Evolutionary conservation across 2,113 vertebrate genomes (phyloP).

Genomic region (Calypte anna): DNA sequence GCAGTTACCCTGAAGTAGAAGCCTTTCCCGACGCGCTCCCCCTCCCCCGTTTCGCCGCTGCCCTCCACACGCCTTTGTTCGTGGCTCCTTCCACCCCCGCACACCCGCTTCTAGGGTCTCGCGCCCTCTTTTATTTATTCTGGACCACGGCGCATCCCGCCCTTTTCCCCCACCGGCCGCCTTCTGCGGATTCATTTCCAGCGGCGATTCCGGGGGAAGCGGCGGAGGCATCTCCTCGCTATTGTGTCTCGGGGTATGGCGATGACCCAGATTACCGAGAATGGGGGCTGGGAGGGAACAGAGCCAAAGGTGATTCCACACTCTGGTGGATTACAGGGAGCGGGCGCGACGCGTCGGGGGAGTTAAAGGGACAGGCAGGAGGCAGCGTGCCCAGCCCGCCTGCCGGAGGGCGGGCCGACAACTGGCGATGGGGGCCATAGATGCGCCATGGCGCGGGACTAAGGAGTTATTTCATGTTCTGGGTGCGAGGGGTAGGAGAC

Average conservation of each 20-base stretch:
- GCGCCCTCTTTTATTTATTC: background rate
- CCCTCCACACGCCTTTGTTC: slow-evolving; percentile 65
- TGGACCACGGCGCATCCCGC: background rate
- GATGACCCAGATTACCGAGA: background rate
- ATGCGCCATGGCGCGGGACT: background rate
- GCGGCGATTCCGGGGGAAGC: background rate
- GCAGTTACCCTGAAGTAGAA: background rate
- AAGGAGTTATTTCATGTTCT: background rate
- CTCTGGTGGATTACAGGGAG: background rate
- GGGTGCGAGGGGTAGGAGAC: background rate
- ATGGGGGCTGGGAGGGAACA: background rate
- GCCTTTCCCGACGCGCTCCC: background rate
- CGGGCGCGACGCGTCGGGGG: background rate
- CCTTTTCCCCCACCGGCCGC: background rate
- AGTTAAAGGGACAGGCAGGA: background rate
- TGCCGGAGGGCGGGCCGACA: background rate
- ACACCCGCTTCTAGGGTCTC: background rate
- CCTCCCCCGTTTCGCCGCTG: slow-evolving; percentile 26
- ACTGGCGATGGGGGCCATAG: background rate
- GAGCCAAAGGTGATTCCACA: background rate
- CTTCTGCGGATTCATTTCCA: slow-evolving; percentile 76
- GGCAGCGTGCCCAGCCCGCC: background rate
- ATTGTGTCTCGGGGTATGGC: background rate
- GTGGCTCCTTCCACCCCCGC: background rate
- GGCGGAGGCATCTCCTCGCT: background rate